Evolutionary conservation across 2,888 invertebrate species (phyloP), one percentile per base, ranked within the genome.

Genomic region (Hofmannophila pseudospretella): DNA sequence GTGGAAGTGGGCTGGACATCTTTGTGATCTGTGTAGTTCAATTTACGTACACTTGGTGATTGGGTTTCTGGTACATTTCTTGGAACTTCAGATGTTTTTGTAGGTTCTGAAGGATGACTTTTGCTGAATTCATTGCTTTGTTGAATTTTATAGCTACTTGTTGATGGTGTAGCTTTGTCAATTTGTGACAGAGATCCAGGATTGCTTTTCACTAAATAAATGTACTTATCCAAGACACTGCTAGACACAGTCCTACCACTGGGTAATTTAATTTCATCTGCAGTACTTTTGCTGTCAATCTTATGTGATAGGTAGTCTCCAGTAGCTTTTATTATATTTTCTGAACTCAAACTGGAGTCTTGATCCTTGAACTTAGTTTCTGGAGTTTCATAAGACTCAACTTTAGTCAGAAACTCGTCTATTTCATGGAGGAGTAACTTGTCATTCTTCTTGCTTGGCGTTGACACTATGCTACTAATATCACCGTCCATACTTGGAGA

Each of bases 401-500:
- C 81, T 69, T 77, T 85, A 20, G 70, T 81, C 7, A 87, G 54
- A 45, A 86, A 88, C 37, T 85, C 81, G 44, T 88, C 88, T 43
- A 88, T 88, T 74, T 88, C 88, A 51, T 77, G 67, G 1, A 88
- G 56, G 23, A 88, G 64, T 5, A 85, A 52, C 43, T 76, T 80
- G 40, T 88, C 88, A 45, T 77, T 78, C 35, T 76, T 80, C 52
- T 85, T 86, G 50, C 68, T 80, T 5, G 87, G 85, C 30, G 86
- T 80, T 32, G 81, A 82, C 1, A 76, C 70, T 47, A 82, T 82
- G 47, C 82, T 84, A 46, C 85, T 87, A 16, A 84, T 65, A 42
- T 87, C 84, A 12, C 81, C 85, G 44, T 86, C 87, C 87, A 88
- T 87, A 44, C 77, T 85, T 54, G 52, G 62, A 36, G 68, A 56